Evolutionary conservation across 2,113 vertebrate species (phyloP).

Genomic region (Forbesichthys papilliferus): DNA sequence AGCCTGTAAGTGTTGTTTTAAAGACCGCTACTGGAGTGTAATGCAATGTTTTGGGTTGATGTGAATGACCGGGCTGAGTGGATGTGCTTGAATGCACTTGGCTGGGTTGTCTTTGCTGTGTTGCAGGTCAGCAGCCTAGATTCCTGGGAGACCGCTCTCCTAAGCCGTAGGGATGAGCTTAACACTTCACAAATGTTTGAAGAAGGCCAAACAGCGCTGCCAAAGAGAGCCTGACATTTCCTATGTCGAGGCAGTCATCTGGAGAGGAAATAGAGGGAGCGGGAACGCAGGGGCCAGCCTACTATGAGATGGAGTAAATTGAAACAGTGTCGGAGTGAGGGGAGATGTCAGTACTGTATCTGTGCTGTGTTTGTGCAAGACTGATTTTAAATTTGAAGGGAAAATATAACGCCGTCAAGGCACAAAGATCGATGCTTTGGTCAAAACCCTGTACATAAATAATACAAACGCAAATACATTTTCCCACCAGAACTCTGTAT

Average conservation of each 20-base stretch:
- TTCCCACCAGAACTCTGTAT: slow-evolving; percentile 28
- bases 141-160: slow-evolving; percentile 61
- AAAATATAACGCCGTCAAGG: slow-evolving; percentile 40
- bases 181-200: slow-evolving; percentile 74
- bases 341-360: slow-evolving; percentile 14
- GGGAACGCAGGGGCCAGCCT: slow-evolving; percentile 37
- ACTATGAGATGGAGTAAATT: slow-evolving; percentile 51
- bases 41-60: slow-evolving; percentile 60
- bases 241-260: slow-evolving; percentile 51
- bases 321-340: slow-evolving; percentile 42
- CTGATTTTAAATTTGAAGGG: slow-evolving; percentile 30
- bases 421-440: slow-evolving; percentile 38
- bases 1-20: slow-evolving; percentile 46
- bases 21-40: slow-evolving; percentile 58
- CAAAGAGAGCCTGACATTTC: slow-evolving; percentile 63
- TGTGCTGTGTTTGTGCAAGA: slow-evolving; percentile 18
- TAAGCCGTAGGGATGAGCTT: slow-evolving; percentile 68
- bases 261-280: slow-evolving; percentile 61
- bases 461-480: slow-evolving; percentile 47
- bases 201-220: slow-evolving; percentile 60
- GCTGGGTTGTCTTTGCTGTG: slow-evolving; percentile 56
- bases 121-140: slow-evolving; percentile 56
- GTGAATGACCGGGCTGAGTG: slow-evolving; percentile 54
- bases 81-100: slow-evolving; percentile 64
- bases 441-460: slow-evolving; percentile 35